phyloP scores from a whole-genome alignment of 2,113 vertebrate genomes.

The Calonectris borealis region DNA sequence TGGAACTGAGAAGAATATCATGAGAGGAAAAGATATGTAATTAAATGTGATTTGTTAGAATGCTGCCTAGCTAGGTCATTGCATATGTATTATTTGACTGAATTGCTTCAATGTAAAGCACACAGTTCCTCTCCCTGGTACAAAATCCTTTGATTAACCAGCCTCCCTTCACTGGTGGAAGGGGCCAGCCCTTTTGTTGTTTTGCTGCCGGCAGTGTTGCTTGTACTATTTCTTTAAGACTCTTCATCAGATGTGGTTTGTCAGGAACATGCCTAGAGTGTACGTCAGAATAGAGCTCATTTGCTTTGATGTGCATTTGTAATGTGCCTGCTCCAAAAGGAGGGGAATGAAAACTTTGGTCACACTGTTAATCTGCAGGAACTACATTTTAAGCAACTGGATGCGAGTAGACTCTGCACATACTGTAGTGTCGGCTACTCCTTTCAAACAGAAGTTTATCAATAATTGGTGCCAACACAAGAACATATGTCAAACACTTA shows the following conservation, averaged over 20 bases:
- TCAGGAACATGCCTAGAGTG: slow-evolving; percentile 54
- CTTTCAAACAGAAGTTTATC: background rate
- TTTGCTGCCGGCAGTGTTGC: slow-evolving; percentile 21
- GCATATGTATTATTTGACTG: background rate
- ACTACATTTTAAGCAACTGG: background rate
- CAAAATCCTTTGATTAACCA: slow-evolving; percentile 14
- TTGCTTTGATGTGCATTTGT: slow-evolving; percentile 51
- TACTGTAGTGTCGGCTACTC: background rate
- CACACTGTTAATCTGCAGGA: slow-evolving; percentile 9
- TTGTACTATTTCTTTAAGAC: slow-evolving; percentile 48
- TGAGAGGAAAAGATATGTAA: background rate
- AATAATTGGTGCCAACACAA: background rate
- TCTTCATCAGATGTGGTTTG: slow-evolving; percentile 60
- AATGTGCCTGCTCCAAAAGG: slow-evolving; percentile 34
- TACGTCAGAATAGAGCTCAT: slow-evolving; percentile 57
- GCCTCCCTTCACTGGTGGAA: background rate
- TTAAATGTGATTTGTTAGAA: slow-evolving; percentile 17
- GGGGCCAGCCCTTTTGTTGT: slow-evolving; percentile 43
- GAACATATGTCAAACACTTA: background rate
- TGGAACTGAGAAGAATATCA: slow-evolving; percentile 3
- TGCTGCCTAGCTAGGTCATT: slow-evolving; percentile 11
- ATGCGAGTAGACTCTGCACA: background rate
- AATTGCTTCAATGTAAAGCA: background rate
- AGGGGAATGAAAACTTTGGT: slow-evolving; percentile 47
- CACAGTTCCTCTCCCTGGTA: background rate